These are phyloP conservation scores for Plusia festucae DNA, from an alignment of 2,888 invertebrate species.

Conservation along the genomic window DNA sequence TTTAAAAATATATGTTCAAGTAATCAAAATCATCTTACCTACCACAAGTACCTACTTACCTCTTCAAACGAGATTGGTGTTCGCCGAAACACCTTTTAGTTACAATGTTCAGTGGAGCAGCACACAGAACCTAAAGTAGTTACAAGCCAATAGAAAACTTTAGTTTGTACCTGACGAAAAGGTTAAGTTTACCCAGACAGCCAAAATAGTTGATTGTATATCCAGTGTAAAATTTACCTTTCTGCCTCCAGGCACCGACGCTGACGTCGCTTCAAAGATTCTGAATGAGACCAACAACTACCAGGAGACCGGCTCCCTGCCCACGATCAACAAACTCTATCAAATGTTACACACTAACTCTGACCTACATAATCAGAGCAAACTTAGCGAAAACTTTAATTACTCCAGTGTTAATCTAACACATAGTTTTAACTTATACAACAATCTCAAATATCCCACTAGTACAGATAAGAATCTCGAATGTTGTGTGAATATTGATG, in stretches of 20 bases:
- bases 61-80: slow-evolving; percentile 11
- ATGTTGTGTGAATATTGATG: slow-evolving; percentile 65
- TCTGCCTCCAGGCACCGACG: slow-evolving; percentile 78
- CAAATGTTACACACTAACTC: slow-evolving; percentile 79
- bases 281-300: slow-evolving; percentile 67
- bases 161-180: slow-evolving; percentile 33
- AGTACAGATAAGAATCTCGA: slow-evolving; percentile 56
- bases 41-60: background rate
- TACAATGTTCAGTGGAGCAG: slow-evolving; percentile 23
- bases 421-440: slow-evolving; percentile 67
- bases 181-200: slow-evolving; percentile 20
- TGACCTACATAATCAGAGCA: slow-evolving; percentile 71
- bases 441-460: slow-evolving; percentile 61
- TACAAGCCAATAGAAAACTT: slow-evolving; percentile 28
- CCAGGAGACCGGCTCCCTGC: slow-evolving; percentile 66
- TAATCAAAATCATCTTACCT: background rate
- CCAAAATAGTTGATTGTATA: slow-evolving; percentile 51
- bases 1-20: background rate
- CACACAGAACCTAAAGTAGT: slow-evolving; percentile 29
- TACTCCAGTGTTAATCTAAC: slow-evolving; percentile 69
- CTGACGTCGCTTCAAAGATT: slow-evolving; percentile 73
- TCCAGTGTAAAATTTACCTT: slow-evolving; percentile 58
- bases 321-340: slow-evolving; percentile 82
- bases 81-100: slow-evolving; percentile 18
- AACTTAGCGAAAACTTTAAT: slow-evolving; percentile 68